Evolutionary conservation across 2,888 invertebrate genomes (phyloP).

Genomic region (Ommatoiulus sabulosus): DNA sequence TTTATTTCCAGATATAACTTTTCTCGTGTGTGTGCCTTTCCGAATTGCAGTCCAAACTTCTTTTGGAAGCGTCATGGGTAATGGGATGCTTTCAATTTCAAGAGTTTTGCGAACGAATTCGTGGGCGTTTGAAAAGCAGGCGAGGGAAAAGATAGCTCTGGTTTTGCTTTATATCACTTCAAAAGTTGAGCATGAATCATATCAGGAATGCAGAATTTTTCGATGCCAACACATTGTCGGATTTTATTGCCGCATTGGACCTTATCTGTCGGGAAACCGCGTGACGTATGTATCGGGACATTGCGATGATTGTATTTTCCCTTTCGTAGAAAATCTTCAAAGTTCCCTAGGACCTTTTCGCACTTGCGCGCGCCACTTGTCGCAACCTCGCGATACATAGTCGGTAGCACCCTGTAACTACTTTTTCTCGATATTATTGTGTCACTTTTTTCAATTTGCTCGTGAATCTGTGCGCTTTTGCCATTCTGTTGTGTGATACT

Average conservation of each 20-base stretch:
- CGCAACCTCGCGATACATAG: neutral
- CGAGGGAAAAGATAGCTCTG: neutral
- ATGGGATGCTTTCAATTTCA: too few relatives aligned
- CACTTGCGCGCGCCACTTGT: neutral
- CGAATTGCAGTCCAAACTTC: too few relatives aligned
- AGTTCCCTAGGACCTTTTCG: neutral
- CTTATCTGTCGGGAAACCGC: neutral
- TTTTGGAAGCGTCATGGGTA: too few relatives aligned
- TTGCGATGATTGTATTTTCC: neutral
- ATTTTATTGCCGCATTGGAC: neutral
- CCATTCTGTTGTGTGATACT: neutral
- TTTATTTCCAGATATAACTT: too few relatives aligned
- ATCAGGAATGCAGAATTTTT: neutral
- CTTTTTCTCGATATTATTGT: neutral
- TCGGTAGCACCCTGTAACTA: neutral
- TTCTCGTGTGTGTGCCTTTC: too few relatives aligned
- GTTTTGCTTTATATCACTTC: constrained; percentile 28
- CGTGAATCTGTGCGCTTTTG: neutral
- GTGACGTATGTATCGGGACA: constrained; percentile 8
- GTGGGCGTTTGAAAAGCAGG: too few relatives aligned
- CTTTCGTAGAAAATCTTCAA: neutral
- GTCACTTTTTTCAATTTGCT: neutral
- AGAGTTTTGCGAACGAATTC: too few relatives aligned
- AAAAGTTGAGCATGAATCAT: constrained; percentile 20
- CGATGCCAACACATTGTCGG: neutral